Evolutionary conservation across 2,797 vertebrate species (phyloP).

Genomic region (Hipposideros larvatus): DNA sequence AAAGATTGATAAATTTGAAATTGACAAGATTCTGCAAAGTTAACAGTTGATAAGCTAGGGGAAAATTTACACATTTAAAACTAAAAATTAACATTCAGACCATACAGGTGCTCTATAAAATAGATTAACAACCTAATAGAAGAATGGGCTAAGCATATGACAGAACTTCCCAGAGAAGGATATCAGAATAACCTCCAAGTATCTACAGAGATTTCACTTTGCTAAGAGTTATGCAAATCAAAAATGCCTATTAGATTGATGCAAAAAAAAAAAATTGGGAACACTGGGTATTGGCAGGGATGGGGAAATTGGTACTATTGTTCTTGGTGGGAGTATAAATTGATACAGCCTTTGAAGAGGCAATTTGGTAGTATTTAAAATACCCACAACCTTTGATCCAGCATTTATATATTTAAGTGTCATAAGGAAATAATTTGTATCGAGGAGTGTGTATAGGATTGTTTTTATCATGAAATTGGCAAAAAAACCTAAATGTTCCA

Average conservation of each 20-base stretch:
- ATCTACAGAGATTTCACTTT: neutral
- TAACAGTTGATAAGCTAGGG: neutral
- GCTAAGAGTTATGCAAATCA: neutral
- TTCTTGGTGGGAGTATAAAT: neutral
- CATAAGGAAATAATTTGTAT: neutral
- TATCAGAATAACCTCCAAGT: neutral
- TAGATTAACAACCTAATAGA: neutral
- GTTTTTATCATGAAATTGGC: conserved; percentile 2
- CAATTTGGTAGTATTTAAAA: neutral
- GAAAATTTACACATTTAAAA: conserved; percentile 12
- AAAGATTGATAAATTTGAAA: neutral
- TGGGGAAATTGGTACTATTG: neutral
- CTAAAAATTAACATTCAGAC: neutral
- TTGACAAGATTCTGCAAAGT: neutral
- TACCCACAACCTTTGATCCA: neutral
- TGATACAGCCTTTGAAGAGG: neutral
- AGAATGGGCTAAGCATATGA: neutral
- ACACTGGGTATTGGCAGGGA: neutral
- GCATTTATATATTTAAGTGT: neutral
- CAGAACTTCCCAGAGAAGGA: neutral
- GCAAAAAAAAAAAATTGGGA: neutral
- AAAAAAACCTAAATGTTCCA: neutral
- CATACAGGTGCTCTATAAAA: neutral
- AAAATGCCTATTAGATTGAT: neutral
- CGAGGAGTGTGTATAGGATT: neutral